Evolutionary conservation across 2,113 vertebrate species (phyloP).

Genomic region (Odobenus rosmarus): DNA sequence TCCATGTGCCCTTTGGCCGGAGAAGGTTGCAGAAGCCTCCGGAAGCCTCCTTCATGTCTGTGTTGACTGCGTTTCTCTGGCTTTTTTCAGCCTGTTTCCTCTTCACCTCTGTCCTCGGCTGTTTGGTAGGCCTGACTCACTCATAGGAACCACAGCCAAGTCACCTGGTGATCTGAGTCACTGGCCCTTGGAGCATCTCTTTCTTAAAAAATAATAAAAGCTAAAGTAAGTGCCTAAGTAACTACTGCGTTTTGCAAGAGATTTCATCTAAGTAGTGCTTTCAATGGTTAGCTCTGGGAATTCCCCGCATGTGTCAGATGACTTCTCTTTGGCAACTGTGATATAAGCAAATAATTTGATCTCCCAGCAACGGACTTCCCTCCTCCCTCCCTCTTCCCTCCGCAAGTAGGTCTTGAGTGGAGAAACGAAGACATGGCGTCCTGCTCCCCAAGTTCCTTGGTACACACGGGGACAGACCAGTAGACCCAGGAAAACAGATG

Average conservation of each 20-base stretch:
- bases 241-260: background rate
- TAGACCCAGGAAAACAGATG: background rate
- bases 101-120: constrained; percentile 45
- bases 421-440: background rate
- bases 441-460: background rate
- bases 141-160: constrained; percentile 67
- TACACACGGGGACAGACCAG: accelerated
- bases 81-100: constrained; percentile 34
- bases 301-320: background rate
- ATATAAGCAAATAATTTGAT: background rate
- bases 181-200: constrained; percentile 7
- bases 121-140: constrained; percentile 67
- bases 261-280: background rate
- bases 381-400: background rate
- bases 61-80: background rate
- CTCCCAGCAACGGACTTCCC: background rate
- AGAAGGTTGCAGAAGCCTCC: background rate
- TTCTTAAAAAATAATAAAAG: constrained; percentile 36
- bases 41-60: background rate
- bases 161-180: constrained; percentile 69
- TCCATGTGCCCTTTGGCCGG: background rate
- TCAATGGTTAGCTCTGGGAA: constrained; percentile 17
- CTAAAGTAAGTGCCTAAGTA: background rate
- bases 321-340: constrained; percentile 48
- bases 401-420: background rate